Conservation (phyloP, 2,888 invertebrate species). For the Alentia gelatinosa region DNA sequence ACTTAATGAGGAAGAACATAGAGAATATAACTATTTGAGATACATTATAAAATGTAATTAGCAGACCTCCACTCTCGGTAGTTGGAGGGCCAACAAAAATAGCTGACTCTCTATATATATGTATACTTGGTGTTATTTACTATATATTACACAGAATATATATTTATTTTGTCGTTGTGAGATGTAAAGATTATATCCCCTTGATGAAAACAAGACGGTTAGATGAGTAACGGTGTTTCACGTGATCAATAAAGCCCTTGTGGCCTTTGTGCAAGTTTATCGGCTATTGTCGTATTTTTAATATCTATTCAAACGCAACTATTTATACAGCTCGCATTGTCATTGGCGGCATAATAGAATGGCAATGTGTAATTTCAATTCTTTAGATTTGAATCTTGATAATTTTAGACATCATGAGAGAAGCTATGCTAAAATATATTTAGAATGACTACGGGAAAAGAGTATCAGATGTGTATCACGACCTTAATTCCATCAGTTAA, state of each 20-base stretch:
- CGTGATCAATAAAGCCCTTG: constrained; percentile 29
- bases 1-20: not conserved
- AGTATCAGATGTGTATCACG: no score
- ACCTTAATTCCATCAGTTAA: no score
- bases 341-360: no score
- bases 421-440: no score
- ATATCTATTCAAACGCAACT: no score
- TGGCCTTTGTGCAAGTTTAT: constrained; percentile 44
- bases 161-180: constrained; percentile 46
- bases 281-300: no score
- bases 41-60: not conserved
- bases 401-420: no score
- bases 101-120: constrained; percentile 33
- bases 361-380: no score
- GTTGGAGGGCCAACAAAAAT: not conserved
- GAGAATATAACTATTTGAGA: not conserved
- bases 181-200: constrained; percentile 38
- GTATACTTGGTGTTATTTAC: constrained; percentile 42
- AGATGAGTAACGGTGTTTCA: constrained; percentile 27
- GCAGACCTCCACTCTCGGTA: not conserved
- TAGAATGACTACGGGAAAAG: no score
- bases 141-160: constrained; percentile 45
- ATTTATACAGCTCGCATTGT: no score
- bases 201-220: constrained; percentile 27
- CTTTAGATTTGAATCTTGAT: no score